Percentiles rank a stretch among this genome's conserved stretches.
Evolutionary conservation across 2,888 invertebrate genomes (phyloP).

Genomic region (Diaprepes abbreviatus): DNA sequence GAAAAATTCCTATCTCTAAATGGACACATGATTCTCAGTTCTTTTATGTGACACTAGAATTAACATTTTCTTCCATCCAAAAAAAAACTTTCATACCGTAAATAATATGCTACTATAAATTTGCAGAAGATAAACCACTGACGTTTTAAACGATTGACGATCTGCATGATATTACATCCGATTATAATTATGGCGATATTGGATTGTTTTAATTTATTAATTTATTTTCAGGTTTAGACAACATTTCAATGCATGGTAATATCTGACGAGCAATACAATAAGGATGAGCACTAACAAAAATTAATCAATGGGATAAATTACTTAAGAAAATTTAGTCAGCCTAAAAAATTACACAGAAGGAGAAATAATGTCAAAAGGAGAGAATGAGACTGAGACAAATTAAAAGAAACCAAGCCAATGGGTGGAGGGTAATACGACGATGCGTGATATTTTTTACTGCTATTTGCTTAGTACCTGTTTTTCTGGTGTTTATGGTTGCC

Average conservation of each 20-base stretch:
- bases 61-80: too few relatives aligned
- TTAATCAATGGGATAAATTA: conserved; percentile 15
- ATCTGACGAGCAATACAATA: not conserved
- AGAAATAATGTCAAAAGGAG: conserved; percentile 38
- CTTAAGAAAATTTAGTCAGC: conserved; percentile 6
- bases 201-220: too few relatives aligned
- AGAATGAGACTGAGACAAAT: conserved; percentile 66
- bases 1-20: too few relatives aligned
- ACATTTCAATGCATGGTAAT: conserved; percentile 1
- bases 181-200: too few relatives aligned
- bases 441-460: conserved; percentile 75
- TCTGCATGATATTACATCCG: too few relatives aligned
- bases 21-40: too few relatives aligned
- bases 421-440: conserved; percentile 68
- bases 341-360: conserved; percentile 2
- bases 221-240: not conserved
- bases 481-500: conserved; percentile 74
- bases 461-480: conserved; percentile 73
- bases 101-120: too few relatives aligned
- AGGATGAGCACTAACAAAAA: not conserved
- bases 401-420: conserved; percentile 65
- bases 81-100: too few relatives aligned
- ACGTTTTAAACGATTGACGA: too few relatives aligned
- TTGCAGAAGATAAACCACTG: too few relatives aligned
- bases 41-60: too few relatives aligned